Evolutionary conservation across 2,888 invertebrate species (phyloP), one percentile per base, ranked within the genome.

Genomic region (Herminia tarsipennalis): DNA sequence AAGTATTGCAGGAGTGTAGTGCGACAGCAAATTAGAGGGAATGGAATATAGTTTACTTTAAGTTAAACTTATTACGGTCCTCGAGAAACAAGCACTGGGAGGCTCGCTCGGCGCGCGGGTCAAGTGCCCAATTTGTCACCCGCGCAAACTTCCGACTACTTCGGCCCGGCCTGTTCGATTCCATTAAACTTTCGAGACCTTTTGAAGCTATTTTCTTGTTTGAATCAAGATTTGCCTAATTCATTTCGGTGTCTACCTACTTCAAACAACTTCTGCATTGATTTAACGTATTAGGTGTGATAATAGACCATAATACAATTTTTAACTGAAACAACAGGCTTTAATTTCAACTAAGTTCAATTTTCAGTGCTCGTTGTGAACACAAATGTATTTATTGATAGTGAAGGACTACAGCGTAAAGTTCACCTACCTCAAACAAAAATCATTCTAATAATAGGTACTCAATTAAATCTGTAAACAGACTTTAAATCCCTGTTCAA

Each of bases 81-180:
- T 89, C 81, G 78, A 83, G 88, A 78, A 86, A 87, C 89, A 88
- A 83, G 85, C 84, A 79, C 84, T 83, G 79, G 83, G 78, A 84
- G 86, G 83, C 85, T 77, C 78, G 81, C 73, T 71, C 78, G 77
- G 78, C 76, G 79, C 75, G 78, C 88, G 88, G 90, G 90, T 90
- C 91, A 90, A 91, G 91, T 90, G 86, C 86, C 89, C 89, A 91
- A 91, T 91, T 91, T 91, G 91, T 91, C 91, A 90, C 90, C 86
- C 85, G 86, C 81, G 83, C 84, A 86, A 90, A 88, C 87, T 90
- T 89, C 84, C 82, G 78, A 81, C 87, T 84, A 83, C 85, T 80
- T 76, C 80, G 80, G 77, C 75, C 67, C 73, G 75, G 79, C 85
- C 86, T 77, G 86, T 89, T 89, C 90, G 91, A 89, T 91, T 89